A percentile compares a stretch with the other conserved stretches of the same genome.
Evolutionary conservation across 2,888 invertebrate genomes (phyloP).

Genomic region (Drepana falcataria): DNA sequence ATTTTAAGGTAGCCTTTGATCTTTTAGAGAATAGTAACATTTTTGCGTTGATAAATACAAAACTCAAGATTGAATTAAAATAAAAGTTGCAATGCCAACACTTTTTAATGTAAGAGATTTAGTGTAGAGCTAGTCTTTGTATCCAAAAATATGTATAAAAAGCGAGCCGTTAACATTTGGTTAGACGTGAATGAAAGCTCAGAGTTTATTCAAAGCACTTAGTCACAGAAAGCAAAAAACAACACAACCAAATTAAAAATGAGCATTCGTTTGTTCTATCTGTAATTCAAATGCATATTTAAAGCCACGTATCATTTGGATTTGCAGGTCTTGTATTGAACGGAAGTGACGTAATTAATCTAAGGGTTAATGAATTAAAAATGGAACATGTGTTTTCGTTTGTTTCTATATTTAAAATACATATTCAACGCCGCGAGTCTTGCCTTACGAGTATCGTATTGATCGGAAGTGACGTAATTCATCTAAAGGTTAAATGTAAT

Average conservation of each 20-base stretch:
- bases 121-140: too few relatives aligned
- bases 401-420: neutral
- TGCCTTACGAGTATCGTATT: too few relatives aligned
- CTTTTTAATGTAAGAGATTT: neutral
- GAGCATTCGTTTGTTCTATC: neutral
- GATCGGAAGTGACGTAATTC: neutral
- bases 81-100: neutral
- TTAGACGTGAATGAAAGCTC: too few relatives aligned
- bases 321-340: too few relatives aligned
- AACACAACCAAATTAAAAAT: neutral
- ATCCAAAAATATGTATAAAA: too few relatives aligned
- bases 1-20: too few relatives aligned
- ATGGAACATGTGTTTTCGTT: neutral
- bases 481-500: neutral
- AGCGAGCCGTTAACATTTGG: too few relatives aligned
- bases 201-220: too few relatives aligned
- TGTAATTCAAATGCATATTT: neutral
- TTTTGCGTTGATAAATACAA: neutral
- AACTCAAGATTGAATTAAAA: neutral
- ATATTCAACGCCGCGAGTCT: neutral
- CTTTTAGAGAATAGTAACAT: too few relatives aligned
- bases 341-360: neutral
- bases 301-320: neutral
- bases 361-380: neutral
- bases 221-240: too few relatives aligned